Base-by-base conservation (phyloP, 2,888 invertebrate species). In the Cephalotes varians region DNA sequence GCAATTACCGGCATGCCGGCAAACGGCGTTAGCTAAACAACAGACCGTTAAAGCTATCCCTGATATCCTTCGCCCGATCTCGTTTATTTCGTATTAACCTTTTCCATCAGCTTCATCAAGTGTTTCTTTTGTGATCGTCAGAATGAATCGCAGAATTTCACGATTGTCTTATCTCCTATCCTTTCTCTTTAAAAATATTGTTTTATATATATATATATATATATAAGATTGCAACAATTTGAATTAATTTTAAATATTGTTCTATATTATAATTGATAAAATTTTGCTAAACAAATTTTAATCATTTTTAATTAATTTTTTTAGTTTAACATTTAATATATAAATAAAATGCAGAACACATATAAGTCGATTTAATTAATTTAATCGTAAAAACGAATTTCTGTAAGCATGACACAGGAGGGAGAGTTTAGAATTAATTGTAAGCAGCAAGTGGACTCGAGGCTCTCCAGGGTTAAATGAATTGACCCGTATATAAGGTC, bases 1-100 rank as follows among this genome's bases (percentile, higher is more conserved):
- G 88, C 88, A 92, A 92, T 92, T 93, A 91, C 90, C 86, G 85
- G 58, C 83, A 84, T 81, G 72, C 86, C 76, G 88, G 87, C 77
- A 85, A 87, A 87, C 88, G 87, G 85, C 82, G 91, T 91, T 91
- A 92, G 91, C 93, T 92, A 93, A 93, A 93, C 92, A 93, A 92
- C 92, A 92, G 93, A 90, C 88, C 89, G 87, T 89, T 91, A 92
- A 91, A 87, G 85, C 84, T 87, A 83, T 71, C 85, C 86, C 80
- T 88, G 88, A 87, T 87, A 87, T 88, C 89, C 86, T 86, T 83
- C 85, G 85, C 67, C 83, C 82, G 65, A 73, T 86, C 84, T 83
- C 88, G 81, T 89, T 85, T 87, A 87, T 86, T 85, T 83, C 84
- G 64, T 80, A 64, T 81, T 82, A 69, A 62, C 73, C 83, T 84